Evolutionary conservation across 2,113 vertebrate species (phyloP).

Genomic region (Paramisgurnus dabryanus): DNA sequence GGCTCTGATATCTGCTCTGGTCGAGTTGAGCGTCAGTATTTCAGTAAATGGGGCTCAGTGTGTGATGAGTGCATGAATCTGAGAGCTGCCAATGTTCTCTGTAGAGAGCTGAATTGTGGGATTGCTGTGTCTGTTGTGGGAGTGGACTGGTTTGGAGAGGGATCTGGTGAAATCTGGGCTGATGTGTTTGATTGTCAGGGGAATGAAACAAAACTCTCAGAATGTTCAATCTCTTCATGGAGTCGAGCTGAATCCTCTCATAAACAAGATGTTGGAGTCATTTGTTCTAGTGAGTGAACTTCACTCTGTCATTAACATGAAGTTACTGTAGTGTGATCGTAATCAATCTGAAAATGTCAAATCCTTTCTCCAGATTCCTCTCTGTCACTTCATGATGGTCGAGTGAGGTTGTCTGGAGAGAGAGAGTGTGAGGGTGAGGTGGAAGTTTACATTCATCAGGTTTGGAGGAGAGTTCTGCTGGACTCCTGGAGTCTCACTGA

Average conservation of each 20-base stretch:
- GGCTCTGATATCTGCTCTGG: not conserved
- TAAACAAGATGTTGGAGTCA: constrained; percentile 43
- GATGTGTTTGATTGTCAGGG: constrained; percentile 1
- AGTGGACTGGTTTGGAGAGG: not conserved
- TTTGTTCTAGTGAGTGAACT: constrained; percentile 39
- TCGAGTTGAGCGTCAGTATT: too few species aligned
- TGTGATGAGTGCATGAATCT: not conserved
- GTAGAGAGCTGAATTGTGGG: not conserved
- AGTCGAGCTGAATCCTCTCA: constrained; percentile 21
- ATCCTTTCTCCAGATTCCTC: constrained; percentile 34
- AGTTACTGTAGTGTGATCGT: too few species aligned
- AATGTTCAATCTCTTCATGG: not conserved
- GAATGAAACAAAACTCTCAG: not conserved
- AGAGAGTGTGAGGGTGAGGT: constrained; percentile 48
- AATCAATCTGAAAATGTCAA: not conserved
- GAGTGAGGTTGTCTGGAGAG: constrained; percentile 47
- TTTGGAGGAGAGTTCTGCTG: constrained; percentile 50
- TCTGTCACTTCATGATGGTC: constrained; percentile 36
- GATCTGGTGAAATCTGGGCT: not conserved
- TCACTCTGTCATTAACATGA: not conserved
- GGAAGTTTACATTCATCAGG: constrained; percentile 47
- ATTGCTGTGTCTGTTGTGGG: not conserved
- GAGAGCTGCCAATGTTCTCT: not conserved
- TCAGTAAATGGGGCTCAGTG: too few species aligned
- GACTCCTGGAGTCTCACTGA: constrained; percentile 43